A percentile compares a stretch with the other conserved stretches of the same genome.
phyloP scores from a whole-genome alignment of 2,797 vertebrate species.

The Mus spretus region DNA sequence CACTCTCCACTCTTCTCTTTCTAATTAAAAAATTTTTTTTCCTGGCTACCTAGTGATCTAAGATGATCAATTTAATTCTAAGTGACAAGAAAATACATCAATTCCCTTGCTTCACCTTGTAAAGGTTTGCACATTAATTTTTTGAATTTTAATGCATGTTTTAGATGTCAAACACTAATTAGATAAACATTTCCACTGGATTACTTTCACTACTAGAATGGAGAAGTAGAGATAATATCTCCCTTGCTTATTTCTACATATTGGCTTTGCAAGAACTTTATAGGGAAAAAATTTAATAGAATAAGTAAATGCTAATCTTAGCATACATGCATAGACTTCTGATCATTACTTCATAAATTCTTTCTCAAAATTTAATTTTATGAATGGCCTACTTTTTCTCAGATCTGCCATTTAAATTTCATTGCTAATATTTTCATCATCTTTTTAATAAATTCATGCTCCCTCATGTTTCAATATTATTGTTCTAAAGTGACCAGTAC shows the following conservation, averaged over 20 bases:
- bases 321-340: neutral
- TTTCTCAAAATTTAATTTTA: slow-evolving; percentile 1
- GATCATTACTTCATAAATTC: slow-evolving; percentile 9
- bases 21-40: neutral
- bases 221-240: neutral
- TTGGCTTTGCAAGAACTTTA: slow-evolving; percentile 7
- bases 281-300: neutral
- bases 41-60: neutral
- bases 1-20: neutral
- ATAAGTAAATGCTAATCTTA: neutral
- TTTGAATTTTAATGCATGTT: neutral
- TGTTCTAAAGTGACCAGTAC: neutral
- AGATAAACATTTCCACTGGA: neutral
- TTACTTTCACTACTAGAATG: neutral
- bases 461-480: neutral
- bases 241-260: neutral
- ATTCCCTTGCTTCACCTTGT: neutral
- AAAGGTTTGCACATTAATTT: neutral
- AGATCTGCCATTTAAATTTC: slow-evolving; percentile 10
- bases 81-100: neutral
- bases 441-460: slow-evolving; percentile 33
- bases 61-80: neutral
- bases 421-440: neutral
- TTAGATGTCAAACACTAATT: neutral
- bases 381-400: neutral